Evolutionary conservation across 2,888 invertebrate species (phyloP).

Genomic region (Graphium colonna): DNA sequence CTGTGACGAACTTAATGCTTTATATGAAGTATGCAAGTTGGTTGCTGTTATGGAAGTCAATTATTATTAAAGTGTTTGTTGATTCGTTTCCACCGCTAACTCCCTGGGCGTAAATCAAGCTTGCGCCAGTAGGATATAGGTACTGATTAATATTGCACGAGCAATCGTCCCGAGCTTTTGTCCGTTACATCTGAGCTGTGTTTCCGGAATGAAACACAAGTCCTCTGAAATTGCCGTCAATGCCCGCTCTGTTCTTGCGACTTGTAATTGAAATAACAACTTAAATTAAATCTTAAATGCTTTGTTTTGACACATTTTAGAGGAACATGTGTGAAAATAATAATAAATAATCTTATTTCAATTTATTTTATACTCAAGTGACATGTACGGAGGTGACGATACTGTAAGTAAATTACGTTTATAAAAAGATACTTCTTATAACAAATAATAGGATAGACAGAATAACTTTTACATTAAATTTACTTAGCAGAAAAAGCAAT

Average conservation of each 20-base stretch:
- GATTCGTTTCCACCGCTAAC: conserved; percentile 42
- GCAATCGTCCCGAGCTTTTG: conserved; percentile 56
- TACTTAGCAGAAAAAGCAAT: not conserved
- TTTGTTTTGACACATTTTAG: not conserved
- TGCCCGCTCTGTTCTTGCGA: conserved; percentile 29
- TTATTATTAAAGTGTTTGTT: conserved; percentile 32
- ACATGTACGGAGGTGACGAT: no score
- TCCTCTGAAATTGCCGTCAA: conserved; percentile 41
- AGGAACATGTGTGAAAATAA: not conserved
- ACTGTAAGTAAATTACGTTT: no score
- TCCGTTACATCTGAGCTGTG: conserved; percentile 37
- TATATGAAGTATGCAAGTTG: conserved; percentile 25
- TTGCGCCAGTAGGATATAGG: conserved; percentile 40
- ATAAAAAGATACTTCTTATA: no score
- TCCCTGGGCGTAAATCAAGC: conserved; percentile 42
- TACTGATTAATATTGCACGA: conserved; percentile 72
- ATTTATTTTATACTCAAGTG: no score
- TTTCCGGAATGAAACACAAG: conserved; percentile 61
- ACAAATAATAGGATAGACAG: not conserved
- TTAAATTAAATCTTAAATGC: not conserved
- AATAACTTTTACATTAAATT: not conserved
- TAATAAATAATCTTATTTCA: no score
- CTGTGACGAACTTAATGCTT: conserved; percentile 8
- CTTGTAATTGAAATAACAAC: conserved; percentile 4
- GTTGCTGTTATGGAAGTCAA: conserved; percentile 22